Evolutionary conservation across 2,797 vertebrate genomes (phyloP), one percentile per base, ranked within the genome.

Genomic region (Myotis daubentonii): DNA sequence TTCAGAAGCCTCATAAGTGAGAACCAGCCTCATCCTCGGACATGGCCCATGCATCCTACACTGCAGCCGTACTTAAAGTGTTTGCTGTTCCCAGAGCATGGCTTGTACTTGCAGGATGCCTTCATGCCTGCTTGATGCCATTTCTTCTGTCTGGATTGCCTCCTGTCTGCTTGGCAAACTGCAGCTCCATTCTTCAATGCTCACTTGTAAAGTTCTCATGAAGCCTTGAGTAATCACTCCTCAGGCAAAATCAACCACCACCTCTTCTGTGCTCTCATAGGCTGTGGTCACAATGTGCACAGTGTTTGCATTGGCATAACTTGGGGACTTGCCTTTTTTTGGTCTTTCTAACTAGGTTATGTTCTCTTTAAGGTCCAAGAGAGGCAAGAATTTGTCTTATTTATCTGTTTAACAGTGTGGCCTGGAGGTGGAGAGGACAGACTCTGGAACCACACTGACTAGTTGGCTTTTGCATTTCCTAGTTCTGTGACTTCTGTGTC

Each of bases 41-140:
- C 5, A 5, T 10, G 28, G 38, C 11, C 28, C 6, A 0, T 0
- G 36, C 3, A 7, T 15, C 71, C 20, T 9, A 3, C 19, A 12
- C 2, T 0, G 1, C 3, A 20, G 62, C 49, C 25, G 1, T 10
- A 1, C 62, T 36, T 0, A 2, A 16, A 33, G 5, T 33, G 3
- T 38, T 51, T 53, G 75, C 55, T 30, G 16, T 44, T 51, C 53
- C 44, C 3, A 9, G 41, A 70, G 36, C 5, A 0, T 33, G 36
- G 22, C 33, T 57, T 33, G 53, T 4, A 11, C 19, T 23, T 49
- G 57, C 22, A 1, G 0, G 60, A 13, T 0, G 19, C 10, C 72
- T 70, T 70, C 1, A 8, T 28, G 51, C 36, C 62, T 33, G n/a
- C 55, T 0, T 11, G 62, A 57, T 12, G 13, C 44, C 36, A 0